Evolutionary conservation across 2,113 vertebrate species (phyloP).

Genomic region (Otolemur garnettii): DNA sequence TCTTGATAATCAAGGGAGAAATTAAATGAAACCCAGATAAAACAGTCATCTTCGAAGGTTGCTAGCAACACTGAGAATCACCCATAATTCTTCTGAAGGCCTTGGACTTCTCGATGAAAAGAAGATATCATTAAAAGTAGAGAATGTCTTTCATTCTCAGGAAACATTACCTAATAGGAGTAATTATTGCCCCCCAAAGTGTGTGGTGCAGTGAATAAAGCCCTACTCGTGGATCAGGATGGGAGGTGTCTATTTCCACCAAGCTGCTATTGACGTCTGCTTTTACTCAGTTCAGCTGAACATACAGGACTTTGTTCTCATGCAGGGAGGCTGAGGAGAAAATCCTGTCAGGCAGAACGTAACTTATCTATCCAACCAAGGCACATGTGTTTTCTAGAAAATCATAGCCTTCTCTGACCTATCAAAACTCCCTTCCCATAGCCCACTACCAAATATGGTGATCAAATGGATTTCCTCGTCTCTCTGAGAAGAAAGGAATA

Average conservation of each 20-base stretch:
- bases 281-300: neutral
- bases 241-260: conserved; percentile 39
- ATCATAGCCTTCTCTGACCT: neutral
- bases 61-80: neutral
- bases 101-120: conserved; percentile 5
- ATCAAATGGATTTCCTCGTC: neutral
- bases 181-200: neutral
- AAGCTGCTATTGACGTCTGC: neutral
- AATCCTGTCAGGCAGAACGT: conserved; percentile 15
- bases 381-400: conserved; percentile 43
- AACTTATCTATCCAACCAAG: neutral
- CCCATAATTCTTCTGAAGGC: conserved; percentile 33
- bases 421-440: neutral
- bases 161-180: neutral
- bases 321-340: conserved; percentile 16
- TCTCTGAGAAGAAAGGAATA: conserved; percentile 18
- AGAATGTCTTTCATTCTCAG: conserved; percentile 1
- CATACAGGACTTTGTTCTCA: neutral
- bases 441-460: neutral
- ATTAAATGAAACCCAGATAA: conserved; percentile 47
- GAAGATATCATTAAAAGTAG: neutral
- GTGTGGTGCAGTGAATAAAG: neutral
- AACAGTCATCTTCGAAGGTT: conserved; percentile 9
- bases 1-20: conserved; percentile 51
- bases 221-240: conserved; percentile 13